Conservation (phyloP, 2,113 vertebrate genomes). For the Pseudopodoces humilis region DNA sequence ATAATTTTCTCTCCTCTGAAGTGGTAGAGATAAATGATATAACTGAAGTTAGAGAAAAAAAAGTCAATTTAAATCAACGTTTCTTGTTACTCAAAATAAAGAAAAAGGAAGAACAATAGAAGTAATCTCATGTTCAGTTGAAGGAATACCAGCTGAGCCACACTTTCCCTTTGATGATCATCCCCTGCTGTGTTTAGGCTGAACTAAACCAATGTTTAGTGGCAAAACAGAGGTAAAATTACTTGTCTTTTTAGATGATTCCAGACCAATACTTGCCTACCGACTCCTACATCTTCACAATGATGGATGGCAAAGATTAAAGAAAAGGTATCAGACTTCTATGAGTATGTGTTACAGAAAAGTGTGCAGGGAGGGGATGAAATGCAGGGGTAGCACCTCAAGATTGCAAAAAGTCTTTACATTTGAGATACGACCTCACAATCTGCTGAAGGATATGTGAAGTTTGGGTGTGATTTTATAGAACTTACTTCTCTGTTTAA, state of each 20-base stretch:
- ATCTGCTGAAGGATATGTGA: background rate
- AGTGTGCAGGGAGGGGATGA: background rate
- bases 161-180: background rate
- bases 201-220: conserved; percentile 26
- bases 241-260: background rate
- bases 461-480: background rate
- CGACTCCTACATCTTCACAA: background rate
- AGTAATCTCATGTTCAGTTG: background rate
- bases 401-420: background rate
- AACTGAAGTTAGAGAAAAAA: background rate
- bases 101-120: background rate
- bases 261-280: background rate
- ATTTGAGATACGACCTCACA: background rate
- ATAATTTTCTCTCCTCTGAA: conserved; percentile 3
- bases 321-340: background rate
- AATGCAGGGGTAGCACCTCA: background rate
- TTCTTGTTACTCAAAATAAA: conserved; percentile 1
- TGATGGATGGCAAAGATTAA: conserved; percentile 38
- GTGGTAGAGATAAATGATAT: conserved; percentile 4
- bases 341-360: background rate
- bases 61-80: background rate
- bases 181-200: background rate
- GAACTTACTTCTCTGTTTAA: background rate
- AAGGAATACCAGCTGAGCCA: background rate
- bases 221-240: conserved; percentile 30